Evolutionary conservation across 2,888 invertebrate genomes (phyloP).

Genomic region (Dryocosmus kuriphilus): DNA sequence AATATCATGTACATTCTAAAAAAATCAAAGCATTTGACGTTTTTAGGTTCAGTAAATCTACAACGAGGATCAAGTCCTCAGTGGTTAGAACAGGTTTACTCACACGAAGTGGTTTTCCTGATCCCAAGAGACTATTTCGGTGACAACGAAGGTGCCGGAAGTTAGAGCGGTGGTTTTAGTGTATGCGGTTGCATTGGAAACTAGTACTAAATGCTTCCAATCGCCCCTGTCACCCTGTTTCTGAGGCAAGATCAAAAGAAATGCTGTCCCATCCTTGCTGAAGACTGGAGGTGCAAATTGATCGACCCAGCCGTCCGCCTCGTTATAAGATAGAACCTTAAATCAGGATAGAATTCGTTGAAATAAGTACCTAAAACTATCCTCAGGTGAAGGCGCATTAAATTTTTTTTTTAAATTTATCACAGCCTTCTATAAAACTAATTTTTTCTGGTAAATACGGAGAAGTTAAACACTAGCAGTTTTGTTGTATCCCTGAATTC

Average conservation of each 20-base stretch:
- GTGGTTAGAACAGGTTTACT: conserved; percentile 70
- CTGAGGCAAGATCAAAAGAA: conserved; percentile 87
- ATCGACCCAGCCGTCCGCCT: conserved; percentile 88
- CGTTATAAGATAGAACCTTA: conserved; percentile 69
- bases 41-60: not conserved
- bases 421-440: too few species aligned
- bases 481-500: too few species aligned
- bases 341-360: conserved; percentile 37
- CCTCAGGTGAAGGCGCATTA: too few species aligned
- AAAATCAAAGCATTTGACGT: not conserved
- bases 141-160: conserved; percentile 84
- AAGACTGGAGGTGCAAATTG: conserved; percentile 85
- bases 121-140: conserved; percentile 87
- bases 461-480: too few species aligned
- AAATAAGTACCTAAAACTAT: too few species aligned
- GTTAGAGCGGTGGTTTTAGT: conserved; percentile 80
- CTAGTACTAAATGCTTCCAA: conserved; percentile 84
- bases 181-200: conserved; percentile 74
- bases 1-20: too few species aligned
- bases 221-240: conserved; percentile 80
- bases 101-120: conserved; percentile 83
- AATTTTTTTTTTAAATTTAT: too few species aligned
- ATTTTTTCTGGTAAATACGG: too few species aligned
- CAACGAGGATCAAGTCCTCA: conserved; percentile 6
- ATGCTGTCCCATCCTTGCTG: conserved; percentile 83